Evolutionary conservation across 2,888 invertebrate species (phyloP).

Genomic region (Sepiola atlantica): DNA sequence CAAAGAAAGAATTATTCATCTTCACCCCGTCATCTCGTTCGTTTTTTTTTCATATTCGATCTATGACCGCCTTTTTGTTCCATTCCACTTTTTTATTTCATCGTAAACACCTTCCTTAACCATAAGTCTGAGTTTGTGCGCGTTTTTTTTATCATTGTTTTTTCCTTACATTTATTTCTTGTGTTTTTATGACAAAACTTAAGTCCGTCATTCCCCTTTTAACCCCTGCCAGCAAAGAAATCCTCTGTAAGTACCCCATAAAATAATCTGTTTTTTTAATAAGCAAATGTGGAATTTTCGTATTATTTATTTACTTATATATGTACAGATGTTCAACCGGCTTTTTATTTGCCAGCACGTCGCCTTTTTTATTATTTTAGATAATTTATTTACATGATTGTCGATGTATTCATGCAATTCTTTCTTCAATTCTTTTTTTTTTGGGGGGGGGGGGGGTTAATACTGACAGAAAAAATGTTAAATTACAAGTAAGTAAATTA

Average conservation of each 20-base stretch:
- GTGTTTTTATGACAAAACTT: background rate
- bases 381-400: background rate
- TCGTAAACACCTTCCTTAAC: too few relatives aligned
- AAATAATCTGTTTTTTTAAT: slow-evolving; percentile 9
- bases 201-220: background rate
- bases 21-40: background rate
- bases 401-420: background rate
- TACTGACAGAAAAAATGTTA: too few relatives aligned
- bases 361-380: background rate
- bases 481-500: too few relatives aligned
- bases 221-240: background rate
- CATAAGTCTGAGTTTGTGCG: too few relatives aligned
- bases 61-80: background rate
- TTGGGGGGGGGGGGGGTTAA: too few relatives aligned
- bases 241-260: background rate
- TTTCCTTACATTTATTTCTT: background rate
- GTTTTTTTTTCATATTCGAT: background rate
- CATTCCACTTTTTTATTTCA: background rate
- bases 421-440: background rate
- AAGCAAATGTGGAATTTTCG: background rate
- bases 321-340: background rate
- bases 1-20: background rate
- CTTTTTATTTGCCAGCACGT: background rate
- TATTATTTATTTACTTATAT: slow-evolving; percentile 32
- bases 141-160: background rate